Base-by-base conservation (phyloP, 2,113 vertebrate species). In the Sylvilagus bachmani region DNA sequence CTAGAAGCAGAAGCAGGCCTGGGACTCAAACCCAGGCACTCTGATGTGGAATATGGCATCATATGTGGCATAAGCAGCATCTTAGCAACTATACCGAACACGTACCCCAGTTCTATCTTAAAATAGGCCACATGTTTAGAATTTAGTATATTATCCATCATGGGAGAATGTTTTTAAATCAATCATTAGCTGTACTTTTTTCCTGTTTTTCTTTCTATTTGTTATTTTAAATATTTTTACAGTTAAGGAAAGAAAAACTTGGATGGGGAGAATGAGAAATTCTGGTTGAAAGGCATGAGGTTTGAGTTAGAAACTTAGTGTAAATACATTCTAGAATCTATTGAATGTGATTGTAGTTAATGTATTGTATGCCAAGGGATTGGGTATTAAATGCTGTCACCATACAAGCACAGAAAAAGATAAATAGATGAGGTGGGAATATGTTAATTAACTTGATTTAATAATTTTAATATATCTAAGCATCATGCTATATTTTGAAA, bases 91-190 rank as follows among this genome's bases (percentile, higher is more conserved):
- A 19, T 58, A 19, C 55, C 1, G 19, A 58, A 58, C 17, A 58
- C 55, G 3, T 58, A 19, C 55, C 55, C 55, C 19, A 81, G 27
- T 84, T 66, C 49, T n/a, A 71, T 64, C 22, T 67, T 81, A 1
- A 44, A 61, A 71, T 38, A 89, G 16, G 10, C n/a, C 51, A 89
- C 17, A 29, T 79, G 14, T 86, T 86, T 44, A 89, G n/a, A 71
- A 91, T 89, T 86, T 93, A 55, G 36, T 64, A 51, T 86, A 51
- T 62, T 71, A 61, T 10, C 38, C 83, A 80, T 5, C 49, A 90
- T 90, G 12, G 17, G 33, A 44, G 12, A 61, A 77, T 74, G 86
- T 51, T 10, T 0, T 89, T 62, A 77, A 86, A 83, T 69, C 44
- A 53, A 3, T 66, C 29, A 11, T 61, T 36, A 36, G 5, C 29